Conservation (phyloP, 2,888 invertebrate genomes). For the Aspidiotus destructor region DNA sequence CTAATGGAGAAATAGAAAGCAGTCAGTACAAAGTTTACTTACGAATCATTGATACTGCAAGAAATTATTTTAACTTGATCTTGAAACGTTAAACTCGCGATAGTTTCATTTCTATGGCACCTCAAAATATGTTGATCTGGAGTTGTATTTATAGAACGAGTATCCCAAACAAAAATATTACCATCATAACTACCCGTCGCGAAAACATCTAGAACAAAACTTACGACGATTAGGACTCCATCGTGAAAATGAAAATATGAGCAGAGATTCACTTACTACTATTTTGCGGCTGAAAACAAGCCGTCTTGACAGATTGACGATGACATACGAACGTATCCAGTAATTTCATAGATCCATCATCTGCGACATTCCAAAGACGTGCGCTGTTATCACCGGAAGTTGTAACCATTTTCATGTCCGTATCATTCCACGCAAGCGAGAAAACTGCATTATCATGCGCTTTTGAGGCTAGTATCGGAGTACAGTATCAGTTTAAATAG, state of each 20-base stretch:
- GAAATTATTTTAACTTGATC: constrained; percentile 68
- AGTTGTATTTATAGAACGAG: constrained; percentile 41
- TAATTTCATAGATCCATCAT: constrained; percentile 28
- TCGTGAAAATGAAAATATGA: neutral
- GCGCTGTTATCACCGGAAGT: constrained; percentile 79
- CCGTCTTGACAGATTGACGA: constrained; percentile 73
- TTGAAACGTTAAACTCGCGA: constrained; percentile 71
- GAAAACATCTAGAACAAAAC: constrained; percentile 54
- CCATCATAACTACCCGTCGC: constrained; percentile 84
- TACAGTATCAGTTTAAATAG: too few species aligned
- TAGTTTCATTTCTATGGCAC: constrained; percentile 7
- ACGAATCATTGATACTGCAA: constrained; percentile 79
- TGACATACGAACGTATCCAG: constrained; percentile 58
- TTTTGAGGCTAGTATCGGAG: neutral
- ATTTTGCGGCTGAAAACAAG: constrained; percentile 60
- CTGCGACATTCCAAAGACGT: constrained; percentile 60
- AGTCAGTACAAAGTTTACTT: constrained; percentile 36
- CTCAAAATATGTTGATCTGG: constrained; percentile 20
- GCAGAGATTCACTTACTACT: constrained; percentile 42
- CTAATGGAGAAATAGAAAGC: neutral
- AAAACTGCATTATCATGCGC: constrained; percentile 44
- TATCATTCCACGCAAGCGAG: constrained; percentile 76
- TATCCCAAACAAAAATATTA: constrained; percentile 77
- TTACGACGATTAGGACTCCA: neutral
- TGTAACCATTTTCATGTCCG: constrained; percentile 65